Evolutionary conservation across 2,888 invertebrate genomes (phyloP).

Genomic region (Andrena bicolor): DNA sequence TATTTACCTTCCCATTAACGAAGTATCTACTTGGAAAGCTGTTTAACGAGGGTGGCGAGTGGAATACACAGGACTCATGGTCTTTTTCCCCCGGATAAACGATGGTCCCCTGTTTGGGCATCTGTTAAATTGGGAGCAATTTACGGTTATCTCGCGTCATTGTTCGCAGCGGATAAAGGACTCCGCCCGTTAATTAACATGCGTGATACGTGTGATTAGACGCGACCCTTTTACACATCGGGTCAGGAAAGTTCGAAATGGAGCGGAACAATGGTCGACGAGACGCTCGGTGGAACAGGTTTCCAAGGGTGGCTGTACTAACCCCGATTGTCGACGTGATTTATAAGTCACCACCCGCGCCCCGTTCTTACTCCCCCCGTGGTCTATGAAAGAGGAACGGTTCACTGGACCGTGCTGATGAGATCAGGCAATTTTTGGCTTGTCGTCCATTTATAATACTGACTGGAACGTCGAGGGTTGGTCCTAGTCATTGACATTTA

Average conservation of each 20-base stretch:
- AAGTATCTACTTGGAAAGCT: not conserved
- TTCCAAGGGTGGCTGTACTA: constrained; percentile 72
- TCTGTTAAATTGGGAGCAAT: constrained; percentile 57
- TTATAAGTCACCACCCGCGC: constrained; percentile 68
- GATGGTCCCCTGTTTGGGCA: constrained; percentile 24
- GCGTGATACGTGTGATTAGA: constrained; percentile 66
- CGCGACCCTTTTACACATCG: constrained; percentile 60
- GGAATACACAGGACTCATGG: constrained; percentile 13
- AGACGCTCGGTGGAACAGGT: constrained; percentile 69
- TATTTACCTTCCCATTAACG: not conserved
- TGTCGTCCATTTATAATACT: constrained; percentile 5
- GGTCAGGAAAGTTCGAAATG: constrained; percentile 70
- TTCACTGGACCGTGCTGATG: constrained; percentile 34
- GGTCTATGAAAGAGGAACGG: constrained; percentile 46
- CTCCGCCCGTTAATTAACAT: constrained; percentile 58
- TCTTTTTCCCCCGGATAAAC: constrained; percentile 29
- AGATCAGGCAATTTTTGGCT: constrained; percentile 38
- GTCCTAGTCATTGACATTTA: too few relatives aligned
- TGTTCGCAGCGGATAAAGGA: constrained; percentile 48
- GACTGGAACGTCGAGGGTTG: not conserved
- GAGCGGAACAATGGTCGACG: constrained; percentile 69
- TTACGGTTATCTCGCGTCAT: constrained; percentile 53
- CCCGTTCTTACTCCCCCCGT: constrained; percentile 39
- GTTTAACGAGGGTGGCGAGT: constrained; percentile 15
- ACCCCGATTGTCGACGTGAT: constrained; percentile 75